These are phyloP conservation scores for Mycetomoellerius zeteki DNA, from an alignment of 1,140 invertebrate species.

Conservation along the genomic window DNA sequence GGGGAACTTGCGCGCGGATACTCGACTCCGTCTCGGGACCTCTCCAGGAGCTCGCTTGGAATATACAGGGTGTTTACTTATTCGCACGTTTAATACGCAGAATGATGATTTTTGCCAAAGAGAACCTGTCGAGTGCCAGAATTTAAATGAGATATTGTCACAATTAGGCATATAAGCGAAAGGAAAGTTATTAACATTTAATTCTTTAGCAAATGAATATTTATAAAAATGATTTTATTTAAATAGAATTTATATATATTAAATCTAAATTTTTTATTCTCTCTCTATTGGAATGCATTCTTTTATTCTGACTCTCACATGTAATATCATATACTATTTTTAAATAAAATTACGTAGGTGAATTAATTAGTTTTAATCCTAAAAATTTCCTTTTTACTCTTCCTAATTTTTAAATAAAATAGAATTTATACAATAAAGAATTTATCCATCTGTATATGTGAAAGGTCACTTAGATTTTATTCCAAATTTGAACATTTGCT, in stretches of 20 bases:
- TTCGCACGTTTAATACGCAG: background rate
- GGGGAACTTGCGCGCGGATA: conserved; percentile 65
- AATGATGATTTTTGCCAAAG: background rate
- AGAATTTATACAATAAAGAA: background rate
- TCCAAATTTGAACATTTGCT: background rate
- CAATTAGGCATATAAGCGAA: background rate
- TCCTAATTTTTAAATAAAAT: background rate
- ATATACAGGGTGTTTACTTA: conserved; percentile 55
- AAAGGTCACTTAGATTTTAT: background rate
- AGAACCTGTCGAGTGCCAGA: background rate
- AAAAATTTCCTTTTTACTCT: background rate
- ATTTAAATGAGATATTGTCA: conserved; percentile 20
- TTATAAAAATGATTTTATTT: too few relatives aligned
- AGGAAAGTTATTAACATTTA: too few relatives aligned
- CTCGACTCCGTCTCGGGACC: conserved; percentile 5
- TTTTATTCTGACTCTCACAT: background rate
- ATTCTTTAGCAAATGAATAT: too few relatives aligned
- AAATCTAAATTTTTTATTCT: background rate
- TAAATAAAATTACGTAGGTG: background rate
- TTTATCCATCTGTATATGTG: background rate
- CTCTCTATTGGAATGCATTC: background rate
- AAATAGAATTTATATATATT: too few relatives aligned
- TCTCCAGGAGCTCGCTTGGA: conserved; percentile 7
- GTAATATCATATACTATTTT: background rate
- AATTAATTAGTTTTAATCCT: background rate